Conservation (phyloP, 2,888 invertebrate species). For the Chrysolina oricalcia region DNA sequence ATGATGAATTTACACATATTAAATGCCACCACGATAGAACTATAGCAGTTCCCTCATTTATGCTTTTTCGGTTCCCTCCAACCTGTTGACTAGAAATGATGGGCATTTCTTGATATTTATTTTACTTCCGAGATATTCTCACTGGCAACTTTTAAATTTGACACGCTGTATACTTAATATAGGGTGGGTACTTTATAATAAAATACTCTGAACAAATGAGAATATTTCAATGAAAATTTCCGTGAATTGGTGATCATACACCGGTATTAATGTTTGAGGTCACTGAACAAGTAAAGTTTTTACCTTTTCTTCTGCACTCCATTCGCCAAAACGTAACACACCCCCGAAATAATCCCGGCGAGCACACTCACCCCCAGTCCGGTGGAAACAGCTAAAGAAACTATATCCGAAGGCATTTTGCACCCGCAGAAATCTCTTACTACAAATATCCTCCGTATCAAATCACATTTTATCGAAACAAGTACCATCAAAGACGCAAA, state of each 20-base stretch:
- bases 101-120: too few relatives aligned
- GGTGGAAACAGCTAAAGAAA: constrained; percentile 74
- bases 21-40: too few relatives aligned
- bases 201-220: too few relatives aligned
- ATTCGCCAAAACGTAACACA: constrained; percentile 78
- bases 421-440: constrained; percentile 33
- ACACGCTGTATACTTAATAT: too few relatives aligned
- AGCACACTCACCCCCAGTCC: constrained; percentile 79
- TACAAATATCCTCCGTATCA: constrained; percentile 43
- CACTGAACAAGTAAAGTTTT: constrained; percentile 19
- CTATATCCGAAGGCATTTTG: constrained; percentile 74
- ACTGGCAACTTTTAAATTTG: too few relatives aligned
- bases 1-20: too few relatives aligned
- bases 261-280: neutral
- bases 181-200: too few relatives aligned
- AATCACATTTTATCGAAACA: constrained; percentile 49
- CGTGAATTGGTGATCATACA: neutral
- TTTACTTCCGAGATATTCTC: too few relatives aligned
- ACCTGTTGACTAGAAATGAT: too few relatives aligned
- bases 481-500: constrained; percentile 45
- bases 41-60: too few relatives aligned
- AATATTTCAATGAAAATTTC: too few relatives aligned
- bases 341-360: constrained; percentile 81
- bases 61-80: too few relatives aligned
- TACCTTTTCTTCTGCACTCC: constrained; percentile 76